phyloP scores from a whole-genome alignment of 2,113 vertebrate genomes.

The Pollimyrus isidori region DNA sequence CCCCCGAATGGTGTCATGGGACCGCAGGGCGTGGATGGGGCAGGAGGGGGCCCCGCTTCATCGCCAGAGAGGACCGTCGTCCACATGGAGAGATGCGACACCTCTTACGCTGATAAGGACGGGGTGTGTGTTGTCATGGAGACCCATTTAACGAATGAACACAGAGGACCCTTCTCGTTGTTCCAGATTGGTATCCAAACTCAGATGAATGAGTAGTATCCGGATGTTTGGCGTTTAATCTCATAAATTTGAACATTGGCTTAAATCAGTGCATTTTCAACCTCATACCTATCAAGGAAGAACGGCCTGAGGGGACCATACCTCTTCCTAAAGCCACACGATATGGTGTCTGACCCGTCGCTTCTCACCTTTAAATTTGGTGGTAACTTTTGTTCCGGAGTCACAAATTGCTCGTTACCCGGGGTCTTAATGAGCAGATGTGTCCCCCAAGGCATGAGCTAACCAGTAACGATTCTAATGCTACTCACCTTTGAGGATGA shows the following conservation, averaged over 20 bases:
- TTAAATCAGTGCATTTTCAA: background rate
- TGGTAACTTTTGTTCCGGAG: background rate
- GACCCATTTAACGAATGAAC: background rate
- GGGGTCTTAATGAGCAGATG: conserved; percentile 29
- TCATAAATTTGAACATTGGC: background rate
- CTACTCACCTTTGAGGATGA: conserved; percentile 26
- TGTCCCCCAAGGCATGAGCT: conserved; percentile 31
- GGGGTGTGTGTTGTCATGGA: background rate
- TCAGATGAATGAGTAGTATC: background rate
- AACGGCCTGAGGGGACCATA: background rate
- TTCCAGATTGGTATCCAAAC: background rate
- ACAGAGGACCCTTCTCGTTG: background rate
- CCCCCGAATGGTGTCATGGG: background rate
- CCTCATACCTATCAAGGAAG: background rate
- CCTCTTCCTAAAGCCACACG: background rate
- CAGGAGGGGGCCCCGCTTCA: background rate
- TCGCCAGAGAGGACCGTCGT: background rate
- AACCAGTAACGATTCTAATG: conserved; percentile 36
- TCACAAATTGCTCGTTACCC: conserved; percentile 37
- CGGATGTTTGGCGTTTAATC: background rate
- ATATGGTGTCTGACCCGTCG: background rate
- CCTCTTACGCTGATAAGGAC: background rate
- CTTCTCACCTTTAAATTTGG: background rate
- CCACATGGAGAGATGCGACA: background rate
- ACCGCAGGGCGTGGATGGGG: background rate